Conservation (phyloP, 2,888 invertebrate species). For the Andrena praecox region DNA sequence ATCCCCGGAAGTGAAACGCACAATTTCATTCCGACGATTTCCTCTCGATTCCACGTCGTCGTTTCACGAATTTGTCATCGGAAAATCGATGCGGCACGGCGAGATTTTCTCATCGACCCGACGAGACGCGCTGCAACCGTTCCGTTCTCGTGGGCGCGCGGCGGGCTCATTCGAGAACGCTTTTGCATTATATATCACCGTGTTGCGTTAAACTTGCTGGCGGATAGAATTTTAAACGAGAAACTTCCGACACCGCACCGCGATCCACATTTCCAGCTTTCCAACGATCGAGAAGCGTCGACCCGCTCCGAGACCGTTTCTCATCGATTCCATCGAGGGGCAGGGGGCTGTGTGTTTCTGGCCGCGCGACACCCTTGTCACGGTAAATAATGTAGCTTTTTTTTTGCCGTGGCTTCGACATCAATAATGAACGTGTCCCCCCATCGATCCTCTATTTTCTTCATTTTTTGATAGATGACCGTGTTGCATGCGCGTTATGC, state of each 20-base stretch:
- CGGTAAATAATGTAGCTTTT: slow-evolving; percentile 27
- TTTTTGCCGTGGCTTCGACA: slow-evolving; percentile 9
- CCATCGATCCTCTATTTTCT: not conserved
- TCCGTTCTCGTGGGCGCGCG: not conserved
- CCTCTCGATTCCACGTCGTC: not conserved
- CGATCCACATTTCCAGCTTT: slow-evolving; percentile 35
- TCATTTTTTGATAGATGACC: slow-evolving; percentile 36
- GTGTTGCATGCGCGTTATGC: slow-evolving; percentile 43
- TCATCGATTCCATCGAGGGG: not conserved
- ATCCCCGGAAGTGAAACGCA: not conserved
- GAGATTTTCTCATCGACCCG: slow-evolving; percentile 4
- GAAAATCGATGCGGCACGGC: not conserved
- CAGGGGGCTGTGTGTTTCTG: slow-evolving; percentile 17
- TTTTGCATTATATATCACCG: slow-evolving; percentile 43
- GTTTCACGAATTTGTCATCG: not conserved
- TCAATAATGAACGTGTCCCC: slow-evolving; percentile 30
- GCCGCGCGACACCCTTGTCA: no score
- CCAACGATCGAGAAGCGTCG: slow-evolving; percentile 16
- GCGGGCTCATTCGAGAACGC: slow-evolving; percentile 6
- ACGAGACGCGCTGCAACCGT: not conserved
- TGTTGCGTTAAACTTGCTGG: slow-evolving; percentile 15
- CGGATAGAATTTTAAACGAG: slow-evolving; percentile 49
- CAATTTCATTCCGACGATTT: not conserved
- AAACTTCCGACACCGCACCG: slow-evolving; percentile 11
- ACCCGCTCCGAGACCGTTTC: not conserved